Evolutionary conservation across 2,113 vertebrate genomes (phyloP), one percentile per base, ranked within the genome.

Genomic region (Myiozetetes cayanensis): DNA sequence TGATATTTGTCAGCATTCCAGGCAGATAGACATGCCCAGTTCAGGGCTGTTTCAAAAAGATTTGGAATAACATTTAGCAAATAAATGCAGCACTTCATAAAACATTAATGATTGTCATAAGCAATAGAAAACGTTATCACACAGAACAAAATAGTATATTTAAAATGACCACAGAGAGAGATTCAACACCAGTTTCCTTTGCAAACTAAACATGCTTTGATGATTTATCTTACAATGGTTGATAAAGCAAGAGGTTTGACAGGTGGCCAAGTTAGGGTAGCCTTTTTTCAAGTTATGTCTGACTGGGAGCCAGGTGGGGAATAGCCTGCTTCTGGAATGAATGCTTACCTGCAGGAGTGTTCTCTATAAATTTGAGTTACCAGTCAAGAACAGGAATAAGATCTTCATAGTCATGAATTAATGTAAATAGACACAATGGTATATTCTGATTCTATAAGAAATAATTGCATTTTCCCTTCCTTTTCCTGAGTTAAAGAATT

Each of bases 11-110:
- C 90, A 90, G 52, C n/a, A 28, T 94, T 95, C n/a, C 56, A 90
- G 27, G 31, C 49, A 92, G 61, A 28, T 72, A 92, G 72, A 59
- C 59, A 73, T 68, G 24, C 66, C 44, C 4, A 0, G 46, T 76
- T 63, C 84, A 33, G 58, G 63, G 56, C 59, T 88, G 41, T 68
- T 96, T 56, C 65, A 71, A 81, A 95, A 30, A 88, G 67, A 95
- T 59, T 62, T 80, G 39, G 23, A 96, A 89, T 91, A 89, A 71
- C 47, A 94, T 68, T 89, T 67, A 94, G 80, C 37, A 97, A 96
- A 94, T 74, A 95, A 93, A 94, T 47, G 24, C 44, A 85, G 20
- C 53, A 84, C 44, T 92, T 93, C 91, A 89, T 63, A 96, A 97
- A 96, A 87, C 62, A 95, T 81, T 84, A 83, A 93, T 77, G 56